These are phyloP conservation scores for Danio kyathit DNA, from an alignment of 2,797 vertebrate species.

Conservation along the genomic window DNA sequence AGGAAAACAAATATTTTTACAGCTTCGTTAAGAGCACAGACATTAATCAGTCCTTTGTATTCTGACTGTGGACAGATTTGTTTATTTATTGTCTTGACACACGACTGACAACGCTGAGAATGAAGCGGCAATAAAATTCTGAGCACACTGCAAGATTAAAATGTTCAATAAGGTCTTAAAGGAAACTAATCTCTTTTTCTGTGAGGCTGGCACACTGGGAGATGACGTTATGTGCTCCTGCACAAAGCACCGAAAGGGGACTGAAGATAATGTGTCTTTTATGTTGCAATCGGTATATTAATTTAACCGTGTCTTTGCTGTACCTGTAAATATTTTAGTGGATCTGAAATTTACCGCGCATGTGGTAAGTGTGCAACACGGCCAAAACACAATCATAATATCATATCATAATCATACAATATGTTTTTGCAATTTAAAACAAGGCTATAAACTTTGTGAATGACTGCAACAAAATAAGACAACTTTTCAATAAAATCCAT, in stretches of 20 bases:
- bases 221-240: conserved; percentile 38
- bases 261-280: conserved; percentile 38
- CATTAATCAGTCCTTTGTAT: conserved; percentile 27
- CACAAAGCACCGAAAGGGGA: conserved; percentile 30
- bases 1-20: conserved; percentile 19
- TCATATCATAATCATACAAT: no score
- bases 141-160: conserved; percentile 50
- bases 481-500: no score
- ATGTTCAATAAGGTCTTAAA: conserved; percentile 57
- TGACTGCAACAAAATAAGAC: no score
- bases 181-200: conserved; percentile 55
- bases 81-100: conserved; percentile 49
- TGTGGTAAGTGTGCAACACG: no score
- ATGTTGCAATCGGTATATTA: conserved; percentile 21
- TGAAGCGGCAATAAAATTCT: conserved; percentile 54
- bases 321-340: conserved; percentile 27
- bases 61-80: conserved; percentile 33
- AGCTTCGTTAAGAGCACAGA: conserved; percentile 14
- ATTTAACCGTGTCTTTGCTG: conserved; percentile 29
- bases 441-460: no score
- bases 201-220: conserved; percentile 41
- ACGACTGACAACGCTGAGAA: conserved; percentile 69
- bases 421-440: no score
- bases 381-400: no score
- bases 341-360: background rate